A percentile compares a stretch with the other conserved stretches of the same genome.
phyloP scores from a whole-genome alignment of 2,888 invertebrate species.

The Morinoia aosen region DNA sequence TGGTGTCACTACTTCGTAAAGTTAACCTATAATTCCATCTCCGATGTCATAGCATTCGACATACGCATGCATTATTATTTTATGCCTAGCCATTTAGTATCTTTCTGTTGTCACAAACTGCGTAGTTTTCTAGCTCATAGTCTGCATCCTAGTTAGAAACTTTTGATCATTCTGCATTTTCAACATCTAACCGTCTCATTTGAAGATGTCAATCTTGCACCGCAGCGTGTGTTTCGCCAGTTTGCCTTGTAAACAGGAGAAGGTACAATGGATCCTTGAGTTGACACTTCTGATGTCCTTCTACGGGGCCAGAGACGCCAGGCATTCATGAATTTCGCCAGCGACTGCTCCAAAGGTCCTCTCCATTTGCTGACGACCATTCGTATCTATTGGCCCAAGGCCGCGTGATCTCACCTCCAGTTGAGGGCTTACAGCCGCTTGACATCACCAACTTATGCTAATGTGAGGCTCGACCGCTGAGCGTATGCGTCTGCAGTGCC shows the following conservation, averaged over 20 bases:
- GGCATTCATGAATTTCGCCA: background rate
- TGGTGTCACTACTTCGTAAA: too few relatives aligned
- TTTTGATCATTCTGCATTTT: too few relatives aligned
- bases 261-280: background rate
- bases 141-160: too few relatives aligned
- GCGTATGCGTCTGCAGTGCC: background rate
- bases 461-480: background rate
- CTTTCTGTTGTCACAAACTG: too few relatives aligned
- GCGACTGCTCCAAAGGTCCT: background rate
- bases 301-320: background rate
- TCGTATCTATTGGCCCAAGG: conserved; percentile 1
- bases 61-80: too few relatives aligned
- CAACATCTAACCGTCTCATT: too few relatives aligned
- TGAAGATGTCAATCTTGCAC: too few relatives aligned
- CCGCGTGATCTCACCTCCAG: background rate
- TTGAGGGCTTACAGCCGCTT: background rate
- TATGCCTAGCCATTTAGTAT: too few relatives aligned
- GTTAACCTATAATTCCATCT: too few relatives aligned
- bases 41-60: too few relatives aligned
- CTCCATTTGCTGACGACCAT: background rate
- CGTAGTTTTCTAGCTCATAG: too few relatives aligned
- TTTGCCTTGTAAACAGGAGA: background rate
- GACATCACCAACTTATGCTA: background rate
- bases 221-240: background rate
- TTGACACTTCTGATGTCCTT: background rate